A percentile compares a stretch with the other conserved stretches of the same genome.
These are phyloP conservation scores for Spea multiplicata DNA, from an alignment of 2,113 vertebrate genomes.

Conservation along the genomic window DNA sequence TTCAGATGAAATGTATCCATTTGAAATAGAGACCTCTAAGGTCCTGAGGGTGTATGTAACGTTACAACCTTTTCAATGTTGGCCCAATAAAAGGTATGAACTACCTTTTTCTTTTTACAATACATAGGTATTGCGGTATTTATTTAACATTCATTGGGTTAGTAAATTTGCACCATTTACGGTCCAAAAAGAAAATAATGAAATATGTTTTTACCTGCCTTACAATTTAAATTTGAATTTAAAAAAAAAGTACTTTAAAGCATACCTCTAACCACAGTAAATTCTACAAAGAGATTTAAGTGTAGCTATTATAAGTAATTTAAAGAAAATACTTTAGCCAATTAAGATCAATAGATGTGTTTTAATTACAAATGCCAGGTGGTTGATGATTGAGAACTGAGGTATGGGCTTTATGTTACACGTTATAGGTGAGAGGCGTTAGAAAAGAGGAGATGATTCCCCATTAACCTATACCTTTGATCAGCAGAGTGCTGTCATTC, in stretches of 20 bases:
- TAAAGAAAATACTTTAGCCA: background rate
- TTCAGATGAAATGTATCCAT: no score
- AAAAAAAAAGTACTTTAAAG: background rate
- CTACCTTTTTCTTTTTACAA: no score
- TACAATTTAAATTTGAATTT: no score
- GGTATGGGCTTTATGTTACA: background rate
- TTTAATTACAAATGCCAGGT: background rate
- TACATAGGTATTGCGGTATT: no score
- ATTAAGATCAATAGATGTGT: background rate
- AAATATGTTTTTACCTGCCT: background rate
- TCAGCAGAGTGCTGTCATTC: constrained; percentile 5
- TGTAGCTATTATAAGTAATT: background rate
- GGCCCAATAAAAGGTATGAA: no score
- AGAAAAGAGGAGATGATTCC: background rate
- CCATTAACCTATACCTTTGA: constrained; percentile 11
- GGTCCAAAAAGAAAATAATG: background rate
- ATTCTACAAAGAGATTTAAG: background rate
- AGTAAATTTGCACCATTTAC: background rate
- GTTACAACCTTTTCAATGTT: no score
- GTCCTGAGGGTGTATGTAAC: no score
- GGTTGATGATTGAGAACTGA: background rate
- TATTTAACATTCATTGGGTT: background rate
- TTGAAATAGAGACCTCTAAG: no score
- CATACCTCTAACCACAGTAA: background rate
- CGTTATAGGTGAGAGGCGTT: background rate